Conservation (phyloP, 30 jellyfish, hydroid and myxozoan species). For the Hydractinia symbiolongicarpus region DNA sequence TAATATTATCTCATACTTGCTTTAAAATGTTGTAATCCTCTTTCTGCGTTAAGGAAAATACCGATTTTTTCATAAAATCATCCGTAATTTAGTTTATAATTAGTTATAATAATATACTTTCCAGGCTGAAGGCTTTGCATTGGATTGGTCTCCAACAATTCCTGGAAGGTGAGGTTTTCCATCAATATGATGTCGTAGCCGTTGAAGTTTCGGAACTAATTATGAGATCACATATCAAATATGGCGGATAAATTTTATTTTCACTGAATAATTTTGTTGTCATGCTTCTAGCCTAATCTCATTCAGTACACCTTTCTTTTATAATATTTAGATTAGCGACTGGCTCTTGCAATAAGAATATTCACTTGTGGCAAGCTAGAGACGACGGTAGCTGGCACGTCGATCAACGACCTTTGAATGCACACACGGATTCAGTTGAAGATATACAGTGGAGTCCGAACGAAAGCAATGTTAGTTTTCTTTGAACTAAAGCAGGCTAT, state of each 20-base stretch:
- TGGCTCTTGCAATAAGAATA: conserved; percentile 80
- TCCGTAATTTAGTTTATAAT: too few species aligned
- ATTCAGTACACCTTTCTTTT: too few species aligned
- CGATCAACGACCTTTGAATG: conserved; percentile 92
- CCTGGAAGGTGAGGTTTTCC: conserved; percentile 57
- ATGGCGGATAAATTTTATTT: too few species aligned
- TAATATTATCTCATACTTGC: too few species aligned
- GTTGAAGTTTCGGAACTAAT: too few species aligned
- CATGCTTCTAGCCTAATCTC: too few species aligned
- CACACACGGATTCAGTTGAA: conserved; percentile 96
- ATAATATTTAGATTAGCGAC: conserved; percentile 66
- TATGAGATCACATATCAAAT: too few species aligned
- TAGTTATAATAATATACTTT: background rate
- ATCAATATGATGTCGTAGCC: too few species aligned
- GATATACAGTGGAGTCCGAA: conserved; percentile 97
- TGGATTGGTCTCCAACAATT: conserved; percentile 80
- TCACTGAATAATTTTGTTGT: too few species aligned
- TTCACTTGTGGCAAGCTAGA: conserved; percentile 83
- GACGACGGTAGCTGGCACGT: conserved; percentile 83
- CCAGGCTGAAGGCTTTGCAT: conserved; percentile 89
- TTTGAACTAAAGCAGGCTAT: background rate
- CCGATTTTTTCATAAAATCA: too few species aligned
- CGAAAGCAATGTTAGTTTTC: conserved; percentile 70
- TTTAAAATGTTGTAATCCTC: too few species aligned
- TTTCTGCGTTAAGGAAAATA: too few species aligned